Base-by-base conservation (phyloP, 2,888 invertebrate genomes). In the Leptopilina syphax region DNA sequence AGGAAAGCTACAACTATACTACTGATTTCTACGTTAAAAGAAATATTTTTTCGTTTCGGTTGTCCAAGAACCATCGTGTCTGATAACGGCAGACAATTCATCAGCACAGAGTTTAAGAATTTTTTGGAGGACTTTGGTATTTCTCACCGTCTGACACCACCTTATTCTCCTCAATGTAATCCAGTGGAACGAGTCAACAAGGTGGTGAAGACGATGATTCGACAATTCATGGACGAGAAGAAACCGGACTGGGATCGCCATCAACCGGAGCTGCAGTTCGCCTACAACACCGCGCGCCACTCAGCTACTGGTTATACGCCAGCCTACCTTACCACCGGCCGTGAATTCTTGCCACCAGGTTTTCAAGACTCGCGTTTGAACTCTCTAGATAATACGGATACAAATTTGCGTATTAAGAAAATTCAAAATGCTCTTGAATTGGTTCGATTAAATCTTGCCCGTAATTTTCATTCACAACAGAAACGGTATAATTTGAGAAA, bases 311-410 rank as follows among this genome's bases (percentile, higher is more conserved):
- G 44, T 44, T 44, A 8, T 8, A 44, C 44, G 1, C 44, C 44
- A 8, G 44, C 44, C 44, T 87, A 84, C 68, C 60, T 86, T 0
- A 82, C 84, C 41, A 79, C 78, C 65, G 84, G 85, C 1, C 77
- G 81, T 9, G 85, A 86, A 67, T 41, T 83, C n/a, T n/a, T 60
- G 3, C 60, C 60, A 4, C 60, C 60, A 3, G 60, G 60, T 3
- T 60, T 60, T n/a, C n/a, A 13, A 60, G 60, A 60, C 7, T 7
- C 4, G 1, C 13, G n/a, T n/a, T n/a, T 60, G 1, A 44, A 44
- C 8, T 44, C 44, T 7, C 8, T 8, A 8, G 0, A 5, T 5
- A 12, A 12, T n/a, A 12, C 57, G 13, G 2, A 18, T n/a, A 57
- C 57, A 18, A 18, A 18, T 18, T 18, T 18, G 13, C 12, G 13